These are phyloP conservation scores for Aramus guarauna DNA, from an alignment of 2,113 vertebrate genomes.

Conservation along the genomic window DNA sequence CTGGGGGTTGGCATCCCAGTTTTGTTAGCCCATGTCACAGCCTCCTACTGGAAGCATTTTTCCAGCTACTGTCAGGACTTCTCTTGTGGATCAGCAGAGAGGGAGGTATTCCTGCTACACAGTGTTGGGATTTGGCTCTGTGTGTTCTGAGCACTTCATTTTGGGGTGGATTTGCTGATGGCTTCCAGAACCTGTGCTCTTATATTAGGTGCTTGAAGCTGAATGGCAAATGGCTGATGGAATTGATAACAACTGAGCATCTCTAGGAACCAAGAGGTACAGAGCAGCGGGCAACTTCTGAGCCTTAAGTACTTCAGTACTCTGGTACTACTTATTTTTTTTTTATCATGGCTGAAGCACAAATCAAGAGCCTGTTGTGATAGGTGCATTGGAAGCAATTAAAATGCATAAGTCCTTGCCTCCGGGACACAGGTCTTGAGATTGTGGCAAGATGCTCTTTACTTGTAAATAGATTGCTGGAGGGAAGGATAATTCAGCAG, in stretches of 20 bases:
- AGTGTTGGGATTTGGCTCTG: neutral
- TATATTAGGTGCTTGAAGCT: neutral
- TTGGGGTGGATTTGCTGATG: neutral
- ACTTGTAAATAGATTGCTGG: slow-evolving; percentile 23
- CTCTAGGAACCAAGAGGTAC: neutral
- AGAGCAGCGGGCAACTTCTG: neutral
- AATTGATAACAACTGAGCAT: neutral
- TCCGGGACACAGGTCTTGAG: neutral
- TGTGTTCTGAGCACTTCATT: neutral
- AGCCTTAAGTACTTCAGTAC: neutral
- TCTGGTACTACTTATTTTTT: neutral
- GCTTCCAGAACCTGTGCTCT: neutral
- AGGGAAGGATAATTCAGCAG: slow-evolving; percentile 17
- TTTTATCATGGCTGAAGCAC: neutral
- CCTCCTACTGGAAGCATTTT: neutral
- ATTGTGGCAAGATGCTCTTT: slow-evolving; percentile 24
- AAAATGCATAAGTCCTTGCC: slow-evolving; percentile 37
- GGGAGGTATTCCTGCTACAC: neutral
- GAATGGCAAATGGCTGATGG: neutral
- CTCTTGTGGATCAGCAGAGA: neutral
- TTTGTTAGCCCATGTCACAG: neutral
- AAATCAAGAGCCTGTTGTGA: neutral
- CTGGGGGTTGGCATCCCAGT: neutral
- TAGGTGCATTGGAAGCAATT: slow-evolving; percentile 55
- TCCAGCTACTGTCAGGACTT: neutral